Percentiles rank a stretch among this genome's conserved stretches.
phyloP scores from a whole-genome alignment of 30 jellyfish, hydroid and myxozoan genomes.

The Cassiopea xamachana region DNA sequence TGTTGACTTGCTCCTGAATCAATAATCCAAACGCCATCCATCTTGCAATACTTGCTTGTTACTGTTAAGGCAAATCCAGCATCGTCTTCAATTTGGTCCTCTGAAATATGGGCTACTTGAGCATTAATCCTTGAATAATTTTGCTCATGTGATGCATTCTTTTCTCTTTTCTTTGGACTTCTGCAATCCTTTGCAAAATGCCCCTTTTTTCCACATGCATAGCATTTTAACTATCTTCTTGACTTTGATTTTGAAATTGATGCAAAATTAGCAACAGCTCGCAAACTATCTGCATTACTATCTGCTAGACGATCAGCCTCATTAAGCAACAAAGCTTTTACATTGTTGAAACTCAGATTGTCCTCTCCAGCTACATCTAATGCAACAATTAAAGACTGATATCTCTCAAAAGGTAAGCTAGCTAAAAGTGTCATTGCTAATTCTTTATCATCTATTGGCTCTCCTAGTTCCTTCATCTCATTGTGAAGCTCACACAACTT shows the following conservation, averaged over 20 bases:
- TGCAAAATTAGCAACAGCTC: background rate
- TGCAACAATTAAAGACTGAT: slow-evolving; percentile 34
- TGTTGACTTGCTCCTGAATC: slow-evolving; percentile 27
- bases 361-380: slow-evolving; percentile 48
- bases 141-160: background rate
- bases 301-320: slow-evolving; percentile 18
- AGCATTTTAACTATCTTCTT: background rate
- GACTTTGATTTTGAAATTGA: background rate
- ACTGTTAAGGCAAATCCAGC: background rate
- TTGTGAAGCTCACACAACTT: slow-evolving; percentile 42
- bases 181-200: background rate
- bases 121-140: background rate
- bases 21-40: background rate
- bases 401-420: slow-evolving; percentile 23
- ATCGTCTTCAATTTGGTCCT: background rate
- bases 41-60: background rate
- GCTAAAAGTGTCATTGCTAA: slow-evolving; percentile 31
- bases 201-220: background rate
- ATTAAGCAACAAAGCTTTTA: slow-evolving; percentile 24
- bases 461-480: slow-evolving; percentile 50
- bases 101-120: background rate
- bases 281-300: background rate
- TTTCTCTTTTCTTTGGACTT: background rate
- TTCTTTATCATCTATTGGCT: slow-evolving; percentile 36
- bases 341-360: slow-evolving; percentile 8